Conservation (phyloP, 2,797 vertebrate species). For the Petrocephalus schoutedeni region DNA sequence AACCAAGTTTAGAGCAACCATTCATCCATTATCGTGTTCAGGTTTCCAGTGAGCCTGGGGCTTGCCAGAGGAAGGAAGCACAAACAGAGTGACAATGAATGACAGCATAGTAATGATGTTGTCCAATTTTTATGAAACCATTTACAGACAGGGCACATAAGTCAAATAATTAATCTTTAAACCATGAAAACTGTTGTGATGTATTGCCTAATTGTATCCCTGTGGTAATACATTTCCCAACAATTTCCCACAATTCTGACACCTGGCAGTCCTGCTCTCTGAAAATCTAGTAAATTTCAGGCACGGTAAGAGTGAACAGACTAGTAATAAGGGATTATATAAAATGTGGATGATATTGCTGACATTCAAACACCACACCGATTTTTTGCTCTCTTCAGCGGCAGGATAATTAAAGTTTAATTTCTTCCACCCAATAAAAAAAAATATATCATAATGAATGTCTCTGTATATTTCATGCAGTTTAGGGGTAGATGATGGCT, state of each 20-base stretch:
- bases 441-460: not conserved
- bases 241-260: not conserved
- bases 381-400: not conserved
- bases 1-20: not conserved
- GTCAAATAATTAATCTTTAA: not conserved
- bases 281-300: not conserved
- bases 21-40: not conserved
- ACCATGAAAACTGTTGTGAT: not conserved
- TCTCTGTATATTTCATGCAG: not conserved
- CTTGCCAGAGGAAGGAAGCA: not conserved
- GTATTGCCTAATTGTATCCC: not conserved
- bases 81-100: not conserved
- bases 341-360: not conserved
- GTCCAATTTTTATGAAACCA: not conserved
- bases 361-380: not conserved
- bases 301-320: not conserved
- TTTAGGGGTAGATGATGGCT: not conserved
- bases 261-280: not conserved
- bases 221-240: not conserved
- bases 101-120: not conserved
- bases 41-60: not conserved
- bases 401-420: not conserved
- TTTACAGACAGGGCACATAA: not conserved
- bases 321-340: not conserved
- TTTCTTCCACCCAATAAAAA: not conserved